Evolutionary conservation across 2,888 invertebrate species (phyloP), one percentile per base, ranked within the genome.

Genomic region (Rhorus exstirpatorius): DNA sequence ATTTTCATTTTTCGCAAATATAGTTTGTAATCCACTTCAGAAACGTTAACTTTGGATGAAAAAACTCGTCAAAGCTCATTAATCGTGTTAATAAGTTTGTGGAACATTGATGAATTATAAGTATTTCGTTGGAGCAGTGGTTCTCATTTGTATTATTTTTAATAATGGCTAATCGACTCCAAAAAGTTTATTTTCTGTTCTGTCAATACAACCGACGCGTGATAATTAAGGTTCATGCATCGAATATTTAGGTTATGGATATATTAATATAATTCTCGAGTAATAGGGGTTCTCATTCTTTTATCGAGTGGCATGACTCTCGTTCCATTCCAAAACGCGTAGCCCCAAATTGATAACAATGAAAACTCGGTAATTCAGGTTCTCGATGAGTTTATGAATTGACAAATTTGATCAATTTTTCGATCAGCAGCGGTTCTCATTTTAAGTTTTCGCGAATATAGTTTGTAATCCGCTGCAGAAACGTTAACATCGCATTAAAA

Each of bases 341-440:
- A 38, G 8, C 10, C 8, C 8, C 38, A 8, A 8, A 8, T 38
- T 38, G 38, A 38, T 38, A 10, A 38, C 31, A 31, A 31, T 6
- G 31, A 2, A 31, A 31, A 31, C 31, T 31, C 6, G 31, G 2
- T 31, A 31, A 31, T 31, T 31, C 2, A 3, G 19, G 1, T 17
- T n/a, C 6, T 14, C n/a, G 7, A n/a, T 24, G 7, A 46, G 21
- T 12, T 44, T 44, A n/a, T n/a, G n/a, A n/a, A n/a, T 6, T 24
- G 12, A 17, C 24, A n/a, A 14, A 14, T 10, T n/a, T 21, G 8
- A 31, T 6, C 3, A 31, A 3, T 31, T 31, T 31, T 31, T 31
- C 31, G 31, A 31, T 31, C 31, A 31, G 6, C 31, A 31, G 84
- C 71, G 86, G 68, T 81, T 87, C 87, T 87, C 86, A 87, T 83